Conservation (phyloP, 2,797 vertebrate genomes). For the Lepilemur septentrionalis region DNA sequence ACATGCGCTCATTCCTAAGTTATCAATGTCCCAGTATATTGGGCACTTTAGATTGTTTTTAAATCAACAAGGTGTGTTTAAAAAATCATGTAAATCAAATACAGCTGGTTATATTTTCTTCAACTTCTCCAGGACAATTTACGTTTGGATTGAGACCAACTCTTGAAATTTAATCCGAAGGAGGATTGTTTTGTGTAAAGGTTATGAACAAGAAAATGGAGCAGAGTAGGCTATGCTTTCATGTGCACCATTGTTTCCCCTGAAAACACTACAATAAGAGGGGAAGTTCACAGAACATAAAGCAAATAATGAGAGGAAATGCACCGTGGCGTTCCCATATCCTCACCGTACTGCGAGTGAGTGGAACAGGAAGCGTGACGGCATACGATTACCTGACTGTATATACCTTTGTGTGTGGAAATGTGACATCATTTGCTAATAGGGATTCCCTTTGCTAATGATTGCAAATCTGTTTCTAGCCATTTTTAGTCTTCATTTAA, state of each 20-base stretch:
- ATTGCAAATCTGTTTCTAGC: background rate
- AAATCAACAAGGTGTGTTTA: slow-evolving; percentile 18
- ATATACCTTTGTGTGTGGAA: background rate
- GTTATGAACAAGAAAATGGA: slow-evolving; percentile 21
- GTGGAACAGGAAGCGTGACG: background rate
- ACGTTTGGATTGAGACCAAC: slow-evolving; percentile 26
- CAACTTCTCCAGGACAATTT: slow-evolving; percentile 41
- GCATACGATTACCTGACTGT: background rate
- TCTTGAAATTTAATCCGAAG: slow-evolving; percentile 39
- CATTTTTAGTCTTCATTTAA: slow-evolving; percentile 26
- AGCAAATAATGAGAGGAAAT: slow-evolving; percentile 54
- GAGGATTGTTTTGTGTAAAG: background rate
- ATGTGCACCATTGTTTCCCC: background rate
- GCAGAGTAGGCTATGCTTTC: background rate
- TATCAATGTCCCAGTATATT: background rate
- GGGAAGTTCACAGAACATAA: slow-evolving; percentile 47
- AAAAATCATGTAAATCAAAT: slow-evolving; percentile 5
- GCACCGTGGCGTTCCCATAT: background rate
- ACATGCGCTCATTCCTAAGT: background rate
- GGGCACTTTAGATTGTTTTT: slow-evolving; percentile 13
- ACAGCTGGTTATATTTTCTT: slow-evolving; percentile 52
- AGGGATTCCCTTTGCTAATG: background rate
- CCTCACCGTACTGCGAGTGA: background rate
- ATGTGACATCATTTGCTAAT: slow-evolving; percentile 20
- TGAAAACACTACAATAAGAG: background rate